Evolutionary conservation across 2,888 invertebrate genomes (phyloP), one percentile per base, ranked within the genome.

Genomic region (Isoperla grammatica): DNA sequence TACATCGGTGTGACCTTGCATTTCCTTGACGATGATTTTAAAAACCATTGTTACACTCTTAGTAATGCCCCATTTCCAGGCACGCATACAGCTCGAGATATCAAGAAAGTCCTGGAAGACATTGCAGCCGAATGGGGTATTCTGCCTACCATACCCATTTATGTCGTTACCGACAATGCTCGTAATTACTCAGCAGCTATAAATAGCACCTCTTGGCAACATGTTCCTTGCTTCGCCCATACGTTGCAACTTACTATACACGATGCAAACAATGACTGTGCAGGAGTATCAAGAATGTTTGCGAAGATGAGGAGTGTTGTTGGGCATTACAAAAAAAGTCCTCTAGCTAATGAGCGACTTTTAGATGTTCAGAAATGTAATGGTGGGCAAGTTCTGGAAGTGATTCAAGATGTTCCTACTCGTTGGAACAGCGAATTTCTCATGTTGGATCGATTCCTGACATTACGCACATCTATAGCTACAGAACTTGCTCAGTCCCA

Each of bases 31-130:
- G 15, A 45, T 1, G n/a, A 45, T 9, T 56, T 46, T 45, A 43
- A 46, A 15, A 11, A 45, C n/a, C 19, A 56, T 15, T 29, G 19
- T 11, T 46, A 40, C 35, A 35, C 46, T 13, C 17, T 45, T 3
- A 46, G 35, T 29, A 56, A 45, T 13, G 23, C 19, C 8, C 56
- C 43, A 22, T 56, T 56, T 43, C 56, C 56, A 20, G 46, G 56
- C 22, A 45, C 1, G 6, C 56, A 56, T 15, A 20, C 40, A n/a
- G 56, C 29, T 13, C 12, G 13, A 3, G 56, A 22, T 43, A 56
- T 56, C 9, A 46, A 22, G 20, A n/a, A 13, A 13, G 35, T 45
- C 1, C 43, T 45, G 20, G 12, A 5, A n/a, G n/a, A 6, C 6
- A 19, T 56, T 19, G 45, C 46, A 9, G 22, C 40, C 15, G 12